These are phyloP conservation scores for Ranitomeya variabilis DNA, from an alignment of 2,113 vertebrate genomes.

Conservation along the genomic window DNA sequence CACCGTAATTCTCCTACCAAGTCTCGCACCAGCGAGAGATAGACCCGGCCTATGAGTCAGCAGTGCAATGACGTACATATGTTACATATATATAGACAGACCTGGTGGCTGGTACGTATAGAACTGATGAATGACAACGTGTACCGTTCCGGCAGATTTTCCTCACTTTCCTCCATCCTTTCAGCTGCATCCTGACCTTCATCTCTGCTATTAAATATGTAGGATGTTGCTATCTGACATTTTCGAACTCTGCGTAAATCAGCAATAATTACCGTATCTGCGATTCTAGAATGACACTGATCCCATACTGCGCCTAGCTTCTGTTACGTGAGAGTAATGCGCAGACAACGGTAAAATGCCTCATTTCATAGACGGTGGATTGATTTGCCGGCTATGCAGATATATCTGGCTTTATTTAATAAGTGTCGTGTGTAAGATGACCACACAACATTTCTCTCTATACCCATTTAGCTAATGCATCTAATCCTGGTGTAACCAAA, in stretches of 20 bases:
- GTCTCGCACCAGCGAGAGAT: background rate
- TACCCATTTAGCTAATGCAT: slow-evolving; percentile 10
- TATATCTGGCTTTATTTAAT: slow-evolving; percentile 4
- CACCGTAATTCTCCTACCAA: background rate
- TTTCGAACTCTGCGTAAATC: slow-evolving; percentile 34
- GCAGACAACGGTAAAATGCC: background rate
- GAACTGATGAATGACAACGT: background rate
- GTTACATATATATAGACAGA: background rate
- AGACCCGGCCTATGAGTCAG: background rate
- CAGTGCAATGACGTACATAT: background rate
- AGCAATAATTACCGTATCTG: slow-evolving; percentile 27
- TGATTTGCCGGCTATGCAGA: slow-evolving; percentile 32
- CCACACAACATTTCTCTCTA: background rate
- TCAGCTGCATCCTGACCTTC: slow-evolving; percentile 5
- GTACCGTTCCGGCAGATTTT: slow-evolving; percentile 7
- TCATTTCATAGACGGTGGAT: slow-evolving; percentile 10
- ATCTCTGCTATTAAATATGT: slow-evolving; percentile 4
- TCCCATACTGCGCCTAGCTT: background rate
- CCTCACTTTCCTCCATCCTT: background rate
- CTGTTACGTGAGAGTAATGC: slow-evolving; percentile 15
- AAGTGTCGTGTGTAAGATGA: background rate
- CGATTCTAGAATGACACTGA: slow-evolving; percentile 3
- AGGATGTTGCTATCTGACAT: slow-evolving; percentile 14
- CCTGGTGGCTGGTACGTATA: background rate
- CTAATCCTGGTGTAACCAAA: background rate